Conservation (phyloP, 2,888 invertebrate species). For the Aphidius colemani region DNA sequence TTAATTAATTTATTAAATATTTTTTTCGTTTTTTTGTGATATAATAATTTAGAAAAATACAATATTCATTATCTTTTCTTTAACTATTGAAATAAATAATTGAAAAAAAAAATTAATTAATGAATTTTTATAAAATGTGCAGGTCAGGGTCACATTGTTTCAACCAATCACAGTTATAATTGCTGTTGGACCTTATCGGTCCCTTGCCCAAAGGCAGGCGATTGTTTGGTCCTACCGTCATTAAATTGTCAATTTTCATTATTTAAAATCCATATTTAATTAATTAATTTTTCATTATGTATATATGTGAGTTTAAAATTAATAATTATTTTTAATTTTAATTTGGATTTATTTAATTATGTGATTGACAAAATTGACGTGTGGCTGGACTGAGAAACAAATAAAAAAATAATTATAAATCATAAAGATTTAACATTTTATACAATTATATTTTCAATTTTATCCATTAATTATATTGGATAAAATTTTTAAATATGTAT, state of each 20-base stretch:
- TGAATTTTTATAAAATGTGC: constrained; percentile 43
- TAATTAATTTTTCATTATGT: neutral
- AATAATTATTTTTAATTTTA: neutral
- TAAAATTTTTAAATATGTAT: constrained; percentile 39
- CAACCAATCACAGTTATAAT: constrained; percentile 60
- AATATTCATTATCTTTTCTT: neutral
- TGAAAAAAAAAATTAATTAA: neutral
- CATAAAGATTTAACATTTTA: constrained; percentile 4
- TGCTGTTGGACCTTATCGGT: constrained; percentile 60
- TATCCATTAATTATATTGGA: constrained; percentile 11
- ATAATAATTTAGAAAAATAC: neutral
- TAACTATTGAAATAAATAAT: constrained; percentile 5
- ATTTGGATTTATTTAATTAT: constrained; percentile 3
- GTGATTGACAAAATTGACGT: constrained; percentile 49
- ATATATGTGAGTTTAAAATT: neutral
- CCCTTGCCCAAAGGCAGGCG: constrained; percentile 60
- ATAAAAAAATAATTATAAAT: constrained; percentile 29
- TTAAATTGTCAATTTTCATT: constrained; percentile 41
- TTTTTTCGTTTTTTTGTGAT: neutral
- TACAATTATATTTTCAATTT: constrained; percentile 9
- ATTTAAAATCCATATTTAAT: constrained; percentile 6
- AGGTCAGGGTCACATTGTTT: constrained; percentile 57
- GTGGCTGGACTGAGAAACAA: constrained; percentile 62
- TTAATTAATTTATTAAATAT: constrained; percentile 5
- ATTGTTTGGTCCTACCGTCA: constrained; percentile 61